phyloP scores from a whole-genome alignment of 2,888 invertebrate species.

The Kryphioiulus occultus region DNA sequence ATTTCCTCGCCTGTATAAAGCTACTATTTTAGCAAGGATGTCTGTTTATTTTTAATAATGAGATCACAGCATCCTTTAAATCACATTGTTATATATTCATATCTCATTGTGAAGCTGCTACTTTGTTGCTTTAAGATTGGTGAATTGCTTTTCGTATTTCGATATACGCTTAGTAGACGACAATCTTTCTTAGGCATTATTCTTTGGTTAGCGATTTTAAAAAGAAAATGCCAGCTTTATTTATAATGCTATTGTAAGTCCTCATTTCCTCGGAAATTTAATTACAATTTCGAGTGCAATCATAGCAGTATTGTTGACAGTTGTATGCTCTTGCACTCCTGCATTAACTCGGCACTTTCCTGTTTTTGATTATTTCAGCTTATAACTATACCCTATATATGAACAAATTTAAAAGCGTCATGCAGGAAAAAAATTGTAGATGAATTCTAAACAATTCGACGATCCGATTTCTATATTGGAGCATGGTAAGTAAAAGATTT shows the following conservation, averaged over 20 bases:
- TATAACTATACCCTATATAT: too few relatives aligned
- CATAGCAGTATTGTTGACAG: not conserved
- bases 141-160: not conserved
- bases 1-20: not conserved
- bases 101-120: conserved; percentile 3
- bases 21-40: not conserved
- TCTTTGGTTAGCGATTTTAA: not conserved
- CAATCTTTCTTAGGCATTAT: not conserved
- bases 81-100: conserved; percentile 10
- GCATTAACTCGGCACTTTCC: not conserved
- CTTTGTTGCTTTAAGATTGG: conserved; percentile 16
- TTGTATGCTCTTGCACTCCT: not conserved
- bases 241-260: conserved; percentile 7
- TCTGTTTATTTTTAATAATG: conserved; percentile 39
- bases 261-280: not conserved
- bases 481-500: too few relatives aligned
- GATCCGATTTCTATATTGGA: too few relatives aligned
- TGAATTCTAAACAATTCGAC: too few relatives aligned
- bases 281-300: conserved; percentile 14
- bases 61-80: conserved; percentile 26
- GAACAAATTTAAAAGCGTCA: too few relatives aligned
- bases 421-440: too few relatives aligned
- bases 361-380: not conserved
- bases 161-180: not conserved
- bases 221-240: not conserved